Evolutionary conservation across 2,113 vertebrate genomes (phyloP), one percentile per base, ranked within the genome.

Genomic region (Eptatretus burgeri): DNA sequence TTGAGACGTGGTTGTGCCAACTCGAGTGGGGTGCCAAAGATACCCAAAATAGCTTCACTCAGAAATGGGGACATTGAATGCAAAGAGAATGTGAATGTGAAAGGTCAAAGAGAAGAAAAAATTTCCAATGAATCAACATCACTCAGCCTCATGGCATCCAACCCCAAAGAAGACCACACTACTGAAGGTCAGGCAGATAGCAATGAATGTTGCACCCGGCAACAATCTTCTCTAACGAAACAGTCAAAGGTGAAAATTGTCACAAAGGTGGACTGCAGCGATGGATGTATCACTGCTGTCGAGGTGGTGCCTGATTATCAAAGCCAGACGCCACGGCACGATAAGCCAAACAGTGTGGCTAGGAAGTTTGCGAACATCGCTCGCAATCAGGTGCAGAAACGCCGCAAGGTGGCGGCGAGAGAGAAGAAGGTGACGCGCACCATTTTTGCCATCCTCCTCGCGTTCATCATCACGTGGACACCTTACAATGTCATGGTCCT

Each of bases 401-500:
- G 91, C 73, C 75, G 91, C 66, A 88, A 98, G 72, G 93, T 95
- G 87, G 91, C 87, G 1, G 91, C 91, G 16, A 76, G 89, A 65
- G 87, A 94, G 71, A 93, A 91, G 72, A 98, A 98, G 72, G 89
- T 98, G 67, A 96, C 89, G 11, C 79, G 89, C 70, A 98, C 91
- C 53, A 98, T 98, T 72, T 96, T 98, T 64, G 91, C 91, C 71
- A 98, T 98, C 70, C 76, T 96, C 67, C 73, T 98, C 67, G 85
- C 89, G 63, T 98, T 98, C 76, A 96, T 98, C 70, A 73, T 95
- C 67, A 98, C 91, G 7, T 98, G 91, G 91, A 93, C 91, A 0
- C 91, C 91, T 1, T 98, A 98, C 70, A 98, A 98, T 0, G 91
- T 98, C 64, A 98, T 98, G 91, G 91, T 98, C 67, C 75, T 96